Conservation (phyloP, 37 sponge, comb jelly and placozoan genomes). For the Diacarnus erythraeanus region DNA sequence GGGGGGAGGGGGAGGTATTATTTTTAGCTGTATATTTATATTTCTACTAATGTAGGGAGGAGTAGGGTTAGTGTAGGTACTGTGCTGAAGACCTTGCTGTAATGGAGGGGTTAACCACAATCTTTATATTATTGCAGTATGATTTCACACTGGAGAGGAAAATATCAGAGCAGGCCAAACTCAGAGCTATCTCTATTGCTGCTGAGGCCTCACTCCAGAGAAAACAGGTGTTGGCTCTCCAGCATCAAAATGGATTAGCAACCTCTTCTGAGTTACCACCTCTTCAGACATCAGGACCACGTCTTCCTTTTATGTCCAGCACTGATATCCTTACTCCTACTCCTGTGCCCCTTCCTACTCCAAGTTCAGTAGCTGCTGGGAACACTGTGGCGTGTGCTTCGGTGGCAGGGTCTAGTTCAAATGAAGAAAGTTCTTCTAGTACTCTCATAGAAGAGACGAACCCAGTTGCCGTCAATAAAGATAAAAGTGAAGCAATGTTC, state of each 20-base stretch:
- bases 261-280: neutral
- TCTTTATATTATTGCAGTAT: slow-evolving; percentile 20
- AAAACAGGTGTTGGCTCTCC: neutral
- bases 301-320: slow-evolving; percentile 3
- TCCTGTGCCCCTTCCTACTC: neutral
- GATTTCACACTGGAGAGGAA: slow-evolving; percentile 39
- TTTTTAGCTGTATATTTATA: neutral
- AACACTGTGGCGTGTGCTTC: neutral
- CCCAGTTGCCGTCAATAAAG: neutral
- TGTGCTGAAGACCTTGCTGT: neutral
- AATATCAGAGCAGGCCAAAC: slow-evolving; percentile 46
- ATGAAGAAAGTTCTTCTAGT: neutral
- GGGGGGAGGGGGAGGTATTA: neutral
- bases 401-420: neutral
- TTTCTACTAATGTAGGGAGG: neutral
- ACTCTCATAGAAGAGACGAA: neutral
- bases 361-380: neutral
- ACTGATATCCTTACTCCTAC: slow-evolving; percentile 48
- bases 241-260: neutral
- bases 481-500: neutral
- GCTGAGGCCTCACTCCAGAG: slow-evolving; percentile 42
- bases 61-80: neutral
- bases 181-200: slow-evolving; percentile 23
- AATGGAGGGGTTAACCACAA: neutral
- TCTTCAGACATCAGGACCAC: neutral